Base-by-base conservation (phyloP, 2,113 vertebrate genomes). In the Hippocampus barbouri region DNA sequence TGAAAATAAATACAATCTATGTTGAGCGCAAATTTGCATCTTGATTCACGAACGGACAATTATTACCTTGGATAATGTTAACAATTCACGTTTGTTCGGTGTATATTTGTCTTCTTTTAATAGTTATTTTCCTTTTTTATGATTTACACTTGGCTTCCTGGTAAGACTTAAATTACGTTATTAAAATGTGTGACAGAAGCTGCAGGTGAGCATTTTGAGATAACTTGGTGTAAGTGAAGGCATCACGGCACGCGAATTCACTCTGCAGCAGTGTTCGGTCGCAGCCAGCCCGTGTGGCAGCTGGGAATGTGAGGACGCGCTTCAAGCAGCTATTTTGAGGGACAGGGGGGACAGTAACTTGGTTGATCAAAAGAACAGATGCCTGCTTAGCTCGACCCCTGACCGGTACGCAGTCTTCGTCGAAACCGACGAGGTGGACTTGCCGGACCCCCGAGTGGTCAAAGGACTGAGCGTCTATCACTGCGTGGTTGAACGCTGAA, bases 231-330 rank as follows among this genome's bases (percentile, higher is more conserved):
- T 51, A 43, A 77, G 1, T 87, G 86, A 90, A 90, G 15, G 47
- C 47, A 51, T 34, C 66, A 51, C 66, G 45, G 66, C 12, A 21
- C 30, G 1, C 40, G 66, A 38, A 68, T 18, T 53, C 66, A 20
- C 54, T 82, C 79, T 85, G 40, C 87, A 76, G 63, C 30, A 0
- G 25, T 57, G 70, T 70, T 65, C 40, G 65, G 69, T 76, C 75
- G 59, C 81, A 82, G 76, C 68, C 80, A 82, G 78, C 68, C 77
- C 78, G 76, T 77, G 78, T 79, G 78, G 86, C 85, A 84, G 86
- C 85, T 83, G 83, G 78, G 87, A 87, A 87, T 79, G 88, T 57
- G 69, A 66, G 15, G 54, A 66, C 12, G 40, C 60, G 7, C 1
- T 59, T 4, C 62, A 3, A 41, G 66, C 81, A 78, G 60, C 83